A percentile compares a stretch with the other conserved stretches of the same genome.
Conservation (phyloP, 2,797 vertebrate genomes). For the Acridotheres tristis region DNA sequence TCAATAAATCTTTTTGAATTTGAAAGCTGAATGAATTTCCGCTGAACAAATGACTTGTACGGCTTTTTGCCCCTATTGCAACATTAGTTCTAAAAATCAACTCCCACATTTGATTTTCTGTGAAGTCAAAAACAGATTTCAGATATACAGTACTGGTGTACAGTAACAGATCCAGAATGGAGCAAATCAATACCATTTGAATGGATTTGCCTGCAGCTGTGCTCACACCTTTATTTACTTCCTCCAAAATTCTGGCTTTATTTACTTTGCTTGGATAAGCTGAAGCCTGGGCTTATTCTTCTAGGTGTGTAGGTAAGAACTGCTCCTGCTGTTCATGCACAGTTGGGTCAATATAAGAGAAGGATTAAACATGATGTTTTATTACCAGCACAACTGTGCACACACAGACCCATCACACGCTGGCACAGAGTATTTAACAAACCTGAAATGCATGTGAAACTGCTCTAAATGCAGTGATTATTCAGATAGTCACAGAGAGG, state of each 20-base stretch:
- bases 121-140: not conserved
- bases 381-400: slow-evolving; percentile 5
- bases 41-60: not conserved
- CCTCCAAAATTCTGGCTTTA: not conserved
- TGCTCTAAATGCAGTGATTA: slow-evolving; percentile 25
- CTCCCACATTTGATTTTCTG: not conserved
- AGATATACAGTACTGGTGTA: not conserved
- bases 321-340: not conserved
- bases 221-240: slow-evolving; percentile 26
- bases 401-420: not conserved
- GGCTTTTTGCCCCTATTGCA: not conserved
- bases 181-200: not conserved
- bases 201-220: not conserved
- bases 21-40: not conserved
- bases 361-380: not conserved
- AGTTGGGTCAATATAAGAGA: not conserved
- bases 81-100: not conserved
- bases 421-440: not conserved
- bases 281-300: not conserved
- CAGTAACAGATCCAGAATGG: not conserved
- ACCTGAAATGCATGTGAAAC: not conserved
- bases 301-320: not conserved
- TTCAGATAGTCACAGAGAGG: slow-evolving; percentile 14
- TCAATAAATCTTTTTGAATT: not conserved
- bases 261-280: not conserved